A percentile compares a stretch with the other conserved stretches of the same genome.
Evolutionary conservation across 2,888 invertebrate genomes (phyloP).

Genomic region (Oligia fasciuncula): DNA sequence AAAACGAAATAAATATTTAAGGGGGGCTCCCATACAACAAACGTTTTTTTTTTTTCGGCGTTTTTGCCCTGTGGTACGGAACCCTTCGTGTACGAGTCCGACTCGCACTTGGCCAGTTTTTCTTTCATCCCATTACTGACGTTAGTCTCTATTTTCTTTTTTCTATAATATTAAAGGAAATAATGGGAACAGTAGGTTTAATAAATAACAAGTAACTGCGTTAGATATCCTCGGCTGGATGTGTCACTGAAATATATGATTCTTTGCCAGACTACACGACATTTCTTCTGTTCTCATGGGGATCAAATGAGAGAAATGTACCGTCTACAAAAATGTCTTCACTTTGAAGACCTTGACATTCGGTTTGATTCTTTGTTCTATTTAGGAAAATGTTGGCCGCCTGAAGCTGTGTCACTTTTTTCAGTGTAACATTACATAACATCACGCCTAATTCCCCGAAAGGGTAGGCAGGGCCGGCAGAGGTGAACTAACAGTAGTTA

Average conservation of each 20-base stretch:
- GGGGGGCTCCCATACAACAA: no score
- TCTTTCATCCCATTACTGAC: no score
- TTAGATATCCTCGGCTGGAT: conserved; percentile 4
- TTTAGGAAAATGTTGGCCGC: neutral
- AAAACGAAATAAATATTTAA: no score
- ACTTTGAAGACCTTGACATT: conserved; percentile 6
- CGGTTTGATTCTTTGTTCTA: neutral
- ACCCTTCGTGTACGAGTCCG: no score
- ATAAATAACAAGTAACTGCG: conserved; percentile 17
- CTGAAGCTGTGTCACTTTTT: neutral
- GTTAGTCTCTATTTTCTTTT: neutral
- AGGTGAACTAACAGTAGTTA: neutral
- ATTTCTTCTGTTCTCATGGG: conserved; percentile 24
- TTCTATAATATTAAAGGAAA: neutral
- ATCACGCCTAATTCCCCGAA: neutral
- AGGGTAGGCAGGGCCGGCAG: neutral
- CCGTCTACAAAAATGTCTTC: neutral
- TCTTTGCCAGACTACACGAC: neutral
- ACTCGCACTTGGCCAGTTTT: neutral
- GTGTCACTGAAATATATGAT: conserved; percentile 32
- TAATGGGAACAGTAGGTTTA: neutral
- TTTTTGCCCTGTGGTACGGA: no score
- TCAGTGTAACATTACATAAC: neutral
- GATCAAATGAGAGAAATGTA: conserved; percentile 5
- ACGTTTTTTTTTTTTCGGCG: no score